Base-by-base conservation (phyloP, 64 coral and sea anemone genomes). In the Cladopsammia gracilis region DNA sequence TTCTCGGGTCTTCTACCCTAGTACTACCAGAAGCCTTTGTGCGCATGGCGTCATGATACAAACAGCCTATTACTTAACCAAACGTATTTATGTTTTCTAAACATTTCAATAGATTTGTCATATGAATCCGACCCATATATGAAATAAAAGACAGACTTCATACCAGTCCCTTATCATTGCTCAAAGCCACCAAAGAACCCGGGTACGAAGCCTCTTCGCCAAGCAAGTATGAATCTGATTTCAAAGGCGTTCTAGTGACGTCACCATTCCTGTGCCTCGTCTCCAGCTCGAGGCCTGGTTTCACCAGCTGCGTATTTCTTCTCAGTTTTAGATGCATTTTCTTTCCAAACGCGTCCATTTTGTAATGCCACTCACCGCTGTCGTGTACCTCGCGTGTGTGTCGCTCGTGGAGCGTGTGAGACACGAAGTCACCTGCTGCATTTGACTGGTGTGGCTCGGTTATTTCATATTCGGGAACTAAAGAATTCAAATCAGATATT, bases 391-490 rank as follows among this genome's bases (percentile, higher is more conserved):
- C 77, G 77, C 77, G 56, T 24, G 22, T 25, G 53, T 42, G 24
- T 3, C 53, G 53, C 52, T 79, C 54, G 77, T 77, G 75, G n/a
- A 52, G 73, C n/a, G 48, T 64, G 62, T 70, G 77, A 1, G 74
- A 20, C 19, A 90, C 74, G 76, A 90, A 69, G 14, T 79, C 88
- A 5, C 88, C 88, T 14, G 54, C 58, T 67, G 77, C 19, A 19
- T 67, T 43, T 61, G 61, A 69, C 47, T 79, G 58, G 54, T 90
- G 52, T 16, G 88, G 88, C 16, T 79, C 72, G 25, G 62, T 79
- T 26, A 90, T 26, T 16, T 90, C 88, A 78, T 90, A 90, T 25
- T 78, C 75, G 5, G 88, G 88, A 22, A 90, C 88, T 90, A n/a
- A 52, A 34, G 12, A 47, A 2, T 52, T 20, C 52, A 86, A 74